Evolutionary conservation across 2,888 invertebrate species (phyloP), one percentile per base, ranked within the genome.

Genomic region (Hipparchia sbordonii): DNA sequence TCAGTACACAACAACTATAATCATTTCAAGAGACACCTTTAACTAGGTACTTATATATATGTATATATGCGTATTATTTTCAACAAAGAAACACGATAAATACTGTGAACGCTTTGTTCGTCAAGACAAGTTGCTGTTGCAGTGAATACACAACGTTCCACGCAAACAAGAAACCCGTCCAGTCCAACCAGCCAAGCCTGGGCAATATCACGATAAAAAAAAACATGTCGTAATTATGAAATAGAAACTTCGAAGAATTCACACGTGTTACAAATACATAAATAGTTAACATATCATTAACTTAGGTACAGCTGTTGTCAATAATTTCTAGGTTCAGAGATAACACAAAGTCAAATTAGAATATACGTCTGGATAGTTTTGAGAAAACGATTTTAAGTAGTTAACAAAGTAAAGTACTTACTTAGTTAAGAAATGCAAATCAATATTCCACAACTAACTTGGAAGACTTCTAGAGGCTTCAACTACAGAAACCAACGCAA

Each of bases 61-160:
- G 62, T 57, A 57, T 57, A 51, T 45, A 46, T 54, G 56, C 51
- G 62, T 57, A 57, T 57, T 39, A 66, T 57, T 72, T 67, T 60
- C 51, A 70, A 74, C 72, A 74, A 72, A 74, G 74, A 74, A 46
- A 69, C 65, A 63, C 56, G 63, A 72, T 52, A 72, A 63, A 52
- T 51, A 72, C 67, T 70, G 68, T 63, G 52, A 71, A 71, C 54
- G 73, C 72, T 74, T 76, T 76, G 74, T 78, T 73, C 52, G 61
- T 67, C 70, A 65, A 60, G 56, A 63, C 73, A 72, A 57, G 48
- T 68, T 67, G 71, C 61, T 54, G 48, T 68, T 67, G 71, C 61
- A 73, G 57, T 51, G 57, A 67, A 63, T 60, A 60, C 7, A 51
- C 62, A 63, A 59, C 45, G 57, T 73, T 67, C 51, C 67, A 61